These are phyloP conservation scores for Saccopteryx bilineata DNA, from an alignment of 2,113 vertebrate genomes.

Conservation along the genomic window DNA sequence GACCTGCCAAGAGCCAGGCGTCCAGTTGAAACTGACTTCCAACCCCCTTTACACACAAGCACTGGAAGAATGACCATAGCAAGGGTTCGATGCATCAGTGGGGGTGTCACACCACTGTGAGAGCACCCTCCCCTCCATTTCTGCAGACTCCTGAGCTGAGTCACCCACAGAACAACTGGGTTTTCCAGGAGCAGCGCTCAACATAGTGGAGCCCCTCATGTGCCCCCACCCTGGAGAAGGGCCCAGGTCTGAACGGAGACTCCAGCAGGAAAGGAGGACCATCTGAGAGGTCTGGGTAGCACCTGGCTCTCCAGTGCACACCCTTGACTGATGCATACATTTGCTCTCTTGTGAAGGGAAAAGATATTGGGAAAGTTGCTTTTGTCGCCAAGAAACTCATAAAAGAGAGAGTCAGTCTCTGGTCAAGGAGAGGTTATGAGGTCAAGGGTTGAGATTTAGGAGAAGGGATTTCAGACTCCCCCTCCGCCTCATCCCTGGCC, in stretches of 20 bases:
- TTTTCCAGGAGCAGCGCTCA: neutral
- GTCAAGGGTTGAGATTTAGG: neutral
- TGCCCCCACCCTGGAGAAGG: neutral
- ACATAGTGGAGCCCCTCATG: fast-evolving
- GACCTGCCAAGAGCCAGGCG: neutral
- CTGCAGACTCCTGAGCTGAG: neutral
- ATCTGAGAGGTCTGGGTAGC: neutral
- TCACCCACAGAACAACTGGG: fast-evolving
- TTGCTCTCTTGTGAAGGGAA: neutral
- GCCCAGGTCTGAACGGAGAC: neutral
- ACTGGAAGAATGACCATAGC: neutral
- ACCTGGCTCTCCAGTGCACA: no score
- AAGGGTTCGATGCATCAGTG: neutral
- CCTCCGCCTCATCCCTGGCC: neutral
- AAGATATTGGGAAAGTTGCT: neutral
- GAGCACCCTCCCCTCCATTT: neutral
- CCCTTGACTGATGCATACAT: neutral
- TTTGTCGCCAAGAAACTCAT: neutral
- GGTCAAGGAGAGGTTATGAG: neutral
- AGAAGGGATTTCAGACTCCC: neutral
- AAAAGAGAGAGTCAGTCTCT: neutral
- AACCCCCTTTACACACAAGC: neutral
- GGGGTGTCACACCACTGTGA: neutral
- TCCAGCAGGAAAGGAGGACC: neutral
- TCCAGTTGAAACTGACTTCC: neutral